Evolutionary conservation across 23 tunicate species (phyloP).

Genomic region (Styela clava): DNA sequence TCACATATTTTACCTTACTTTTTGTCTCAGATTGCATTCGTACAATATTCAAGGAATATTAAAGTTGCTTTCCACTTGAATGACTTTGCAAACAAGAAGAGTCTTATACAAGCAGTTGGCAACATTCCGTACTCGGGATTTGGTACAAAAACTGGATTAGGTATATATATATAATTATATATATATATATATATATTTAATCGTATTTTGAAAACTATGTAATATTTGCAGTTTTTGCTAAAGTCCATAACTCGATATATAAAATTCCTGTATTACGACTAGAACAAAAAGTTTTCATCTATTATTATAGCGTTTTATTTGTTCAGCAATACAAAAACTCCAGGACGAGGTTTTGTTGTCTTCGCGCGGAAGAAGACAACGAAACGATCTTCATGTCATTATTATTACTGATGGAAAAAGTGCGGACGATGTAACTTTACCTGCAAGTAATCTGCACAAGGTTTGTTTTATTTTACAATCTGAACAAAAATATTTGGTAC

Average conservation of each 20-base stretch:
- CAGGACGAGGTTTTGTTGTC: slow-evolving; percentile 1
- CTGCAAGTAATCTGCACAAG: slow-evolving; percentile 28
- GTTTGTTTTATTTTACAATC: slow-evolving; percentile 17
- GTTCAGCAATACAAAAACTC: slow-evolving; percentile 15
- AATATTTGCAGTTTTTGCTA: too few relatives aligned
- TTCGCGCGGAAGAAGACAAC: slow-evolving; percentile 27
- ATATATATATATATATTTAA: not conserved
- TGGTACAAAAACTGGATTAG: slow-evolving; percentile 48
- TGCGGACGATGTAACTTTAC: slow-evolving; percentile 39
- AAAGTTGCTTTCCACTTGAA: slow-evolving; percentile 54
- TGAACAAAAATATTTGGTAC: not conserved
- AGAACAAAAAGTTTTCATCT: too few relatives aligned
- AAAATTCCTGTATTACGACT: too few relatives aligned
- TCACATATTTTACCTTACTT: too few relatives aligned
- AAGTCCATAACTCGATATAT: too few relatives aligned
- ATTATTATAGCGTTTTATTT: too few relatives aligned
- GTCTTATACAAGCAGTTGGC: slow-evolving; percentile 32
- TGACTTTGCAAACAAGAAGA: slow-evolving; percentile 26
- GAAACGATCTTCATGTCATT: slow-evolving; percentile 41
- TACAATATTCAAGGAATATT: slow-evolving; percentile 39
- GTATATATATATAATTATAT: not conserved
- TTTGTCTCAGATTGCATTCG: slow-evolving; percentile 45
- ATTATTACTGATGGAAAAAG: slow-evolving; percentile 61
- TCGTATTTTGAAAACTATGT: too few relatives aligned
- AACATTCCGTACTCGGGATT: slow-evolving; percentile 28